Evolutionary conservation across 2,797 vertebrate genomes (phyloP).

Genomic region (Ptychadena robeensis): DNA sequence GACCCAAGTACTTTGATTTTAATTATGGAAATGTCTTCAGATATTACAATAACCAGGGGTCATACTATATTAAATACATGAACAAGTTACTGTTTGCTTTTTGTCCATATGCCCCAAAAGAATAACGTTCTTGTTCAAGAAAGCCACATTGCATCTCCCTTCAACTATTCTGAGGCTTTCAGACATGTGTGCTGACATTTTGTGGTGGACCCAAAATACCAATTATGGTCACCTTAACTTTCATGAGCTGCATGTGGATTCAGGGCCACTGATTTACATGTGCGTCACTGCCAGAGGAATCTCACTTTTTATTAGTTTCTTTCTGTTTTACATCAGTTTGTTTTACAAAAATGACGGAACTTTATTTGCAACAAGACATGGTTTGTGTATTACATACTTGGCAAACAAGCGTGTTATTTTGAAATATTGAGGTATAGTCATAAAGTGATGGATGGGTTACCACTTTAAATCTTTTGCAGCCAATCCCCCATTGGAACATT

Average conservation of each 20-base stretch:
- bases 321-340: not conserved
- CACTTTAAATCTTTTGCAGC: no score
- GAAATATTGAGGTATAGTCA: no score
- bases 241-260: not conserved
- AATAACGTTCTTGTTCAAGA: not conserved
- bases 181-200: conserved; percentile 34
- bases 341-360: not conserved
- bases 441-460: no score
- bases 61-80: not conserved
- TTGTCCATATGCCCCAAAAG: not conserved
- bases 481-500: no score
- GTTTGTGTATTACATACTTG: not conserved
- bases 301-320: conserved; percentile 2
- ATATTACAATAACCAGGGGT: not conserved
- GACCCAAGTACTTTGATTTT: not conserved
- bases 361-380: not conserved
- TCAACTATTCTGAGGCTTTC: not conserved
- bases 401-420: no score
- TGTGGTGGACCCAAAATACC: conserved; percentile 17
- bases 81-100: not conserved
- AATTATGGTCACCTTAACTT: conserved; percentile 5
- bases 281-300: conserved; percentile 24
- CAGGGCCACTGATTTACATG: conserved; percentile 1
- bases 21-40: not conserved
- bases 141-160: not conserved